Conservation (phyloP, 2,113 vertebrate genomes). For the Loxodonta africana region DNA sequence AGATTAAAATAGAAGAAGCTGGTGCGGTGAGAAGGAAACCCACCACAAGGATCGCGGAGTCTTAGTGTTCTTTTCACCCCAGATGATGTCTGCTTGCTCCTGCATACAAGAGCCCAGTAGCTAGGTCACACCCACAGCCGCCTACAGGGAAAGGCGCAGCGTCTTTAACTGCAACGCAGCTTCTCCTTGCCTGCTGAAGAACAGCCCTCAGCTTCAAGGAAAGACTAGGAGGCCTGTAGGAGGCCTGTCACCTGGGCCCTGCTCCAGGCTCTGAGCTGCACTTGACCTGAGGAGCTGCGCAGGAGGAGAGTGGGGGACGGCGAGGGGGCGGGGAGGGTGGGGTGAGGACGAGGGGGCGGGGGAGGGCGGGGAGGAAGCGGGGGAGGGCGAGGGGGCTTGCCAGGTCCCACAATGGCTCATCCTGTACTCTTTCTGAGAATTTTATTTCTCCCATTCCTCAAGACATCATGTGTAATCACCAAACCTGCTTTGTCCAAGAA, state of each 20-base stretch:
- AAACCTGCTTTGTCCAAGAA: neutral
- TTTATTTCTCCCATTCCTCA: neutral
- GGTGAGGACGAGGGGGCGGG: neutral
- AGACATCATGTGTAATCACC: neutral
- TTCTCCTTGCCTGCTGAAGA: neutral
- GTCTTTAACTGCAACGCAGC: neutral
- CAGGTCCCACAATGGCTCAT: neutral
- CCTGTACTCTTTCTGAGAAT: neutral
- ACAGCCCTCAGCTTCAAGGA: neutral
- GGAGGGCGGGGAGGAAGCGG: too few relatives aligned
- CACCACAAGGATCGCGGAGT: neutral
- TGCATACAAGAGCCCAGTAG: neutral
- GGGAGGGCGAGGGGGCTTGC: neutral
- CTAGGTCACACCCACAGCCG: conserved; percentile 49
- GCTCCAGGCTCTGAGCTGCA: too few relatives aligned
- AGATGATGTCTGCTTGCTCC: neutral
- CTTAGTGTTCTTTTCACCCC: neutral
- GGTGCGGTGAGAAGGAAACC: conserved; percentile 27
- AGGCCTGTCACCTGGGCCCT: neutral
- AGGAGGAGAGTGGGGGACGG: neutral
- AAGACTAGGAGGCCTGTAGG: conserved; percentile 25
- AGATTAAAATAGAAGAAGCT: conserved; percentile 64
- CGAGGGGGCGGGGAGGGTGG: too few relatives aligned
- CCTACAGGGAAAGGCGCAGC: conserved; percentile 42
- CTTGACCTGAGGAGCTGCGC: too few relatives aligned